These are phyloP conservation scores for Dolichallabes microphthalmus DNA, from an alignment of 2,113 vertebrate species.

Conservation along the genomic window DNA sequence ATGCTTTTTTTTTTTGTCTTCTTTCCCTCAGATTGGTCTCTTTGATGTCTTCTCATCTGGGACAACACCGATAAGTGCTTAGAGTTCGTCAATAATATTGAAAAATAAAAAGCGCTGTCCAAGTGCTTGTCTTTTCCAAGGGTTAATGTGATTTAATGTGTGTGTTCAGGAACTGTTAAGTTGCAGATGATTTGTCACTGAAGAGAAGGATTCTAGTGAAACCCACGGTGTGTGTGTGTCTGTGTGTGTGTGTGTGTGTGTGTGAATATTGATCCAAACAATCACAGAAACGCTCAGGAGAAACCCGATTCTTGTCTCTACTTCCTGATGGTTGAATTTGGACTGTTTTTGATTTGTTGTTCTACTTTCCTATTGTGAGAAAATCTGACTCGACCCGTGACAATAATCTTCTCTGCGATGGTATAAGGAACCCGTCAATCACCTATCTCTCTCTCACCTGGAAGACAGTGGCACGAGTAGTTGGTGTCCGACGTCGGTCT, in stretches of 20 bases:
- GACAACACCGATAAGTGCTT: too few relatives aligned
- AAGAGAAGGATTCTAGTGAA: too few relatives aligned
- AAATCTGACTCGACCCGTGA: background rate
- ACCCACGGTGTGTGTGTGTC: too few relatives aligned
- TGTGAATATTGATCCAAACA: background rate
- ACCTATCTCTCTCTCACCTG: constrained; percentile 71
- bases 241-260: background rate
- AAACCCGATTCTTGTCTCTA: background rate
- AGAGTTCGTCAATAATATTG: too few relatives aligned
- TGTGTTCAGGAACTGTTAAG: too few relatives aligned
- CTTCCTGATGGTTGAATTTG: background rate
- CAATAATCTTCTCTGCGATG: background rate
- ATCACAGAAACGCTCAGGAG: background rate
- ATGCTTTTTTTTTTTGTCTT: too few relatives aligned
- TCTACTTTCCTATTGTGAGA: background rate
- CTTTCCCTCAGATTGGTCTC: too few relatives aligned
- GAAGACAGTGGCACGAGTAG: constrained; percentile 90
- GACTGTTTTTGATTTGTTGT: background rate
- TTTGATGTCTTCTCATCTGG: too few relatives aligned
- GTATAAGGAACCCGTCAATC: background rate
- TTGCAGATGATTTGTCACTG: too few relatives aligned
- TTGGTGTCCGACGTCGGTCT: constrained; percentile 79
- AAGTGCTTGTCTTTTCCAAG: too few relatives aligned
- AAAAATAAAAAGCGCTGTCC: too few relatives aligned
- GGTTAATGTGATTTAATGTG: too few relatives aligned